These are phyloP conservation scores for Eucriotettix oculatus DNA, from an alignment of 2,888 invertebrate species.

Conservation along the genomic window DNA sequence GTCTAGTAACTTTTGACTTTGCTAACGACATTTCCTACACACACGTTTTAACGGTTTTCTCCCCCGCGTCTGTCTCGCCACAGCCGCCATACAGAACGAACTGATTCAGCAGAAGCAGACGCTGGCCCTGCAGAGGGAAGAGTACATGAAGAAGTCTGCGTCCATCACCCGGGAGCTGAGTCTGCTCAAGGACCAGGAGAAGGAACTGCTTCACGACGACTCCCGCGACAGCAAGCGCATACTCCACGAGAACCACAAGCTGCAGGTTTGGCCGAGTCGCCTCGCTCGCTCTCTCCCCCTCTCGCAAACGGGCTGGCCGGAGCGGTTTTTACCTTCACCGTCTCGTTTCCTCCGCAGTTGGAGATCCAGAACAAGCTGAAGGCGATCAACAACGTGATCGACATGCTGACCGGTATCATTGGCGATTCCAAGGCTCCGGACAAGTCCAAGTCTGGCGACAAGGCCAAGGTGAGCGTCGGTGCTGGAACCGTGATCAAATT, in stretches of 20 bases:
- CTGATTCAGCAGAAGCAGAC: slow-evolving; percentile 68
- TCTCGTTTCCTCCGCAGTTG: slow-evolving; percentile 32
- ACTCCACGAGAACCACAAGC: slow-evolving; percentile 64
- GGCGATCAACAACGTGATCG: slow-evolving; percentile 73
- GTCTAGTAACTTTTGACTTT: no score
- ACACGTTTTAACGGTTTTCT: no score
- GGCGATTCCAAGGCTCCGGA: slow-evolving; percentile 36
- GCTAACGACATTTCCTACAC: no score
- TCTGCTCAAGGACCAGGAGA: slow-evolving; percentile 59
- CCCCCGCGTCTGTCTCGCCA: not conserved
- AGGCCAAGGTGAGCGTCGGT: not conserved
- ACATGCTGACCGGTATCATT: slow-evolving; percentile 72
- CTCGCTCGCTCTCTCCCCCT: no score
- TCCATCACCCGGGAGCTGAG: slow-evolving; percentile 62
- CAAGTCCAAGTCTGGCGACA: not conserved
- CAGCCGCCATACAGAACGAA: slow-evolving; percentile 58
- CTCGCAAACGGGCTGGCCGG: no score
- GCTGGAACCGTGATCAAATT: no score
- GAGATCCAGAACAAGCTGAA: slow-evolving; percentile 64
- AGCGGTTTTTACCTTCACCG: not conserved
- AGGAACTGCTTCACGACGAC: slow-evolving; percentile 56
- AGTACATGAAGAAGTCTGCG: slow-evolving; percentile 58
- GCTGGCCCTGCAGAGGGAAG: slow-evolving; percentile 61
- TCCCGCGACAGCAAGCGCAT: slow-evolving; percentile 53
- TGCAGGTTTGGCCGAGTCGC: no score